Evolutionary conservation across 2,888 invertebrate genomes (phyloP).

Genomic region (Nasonia oneida): DNA sequence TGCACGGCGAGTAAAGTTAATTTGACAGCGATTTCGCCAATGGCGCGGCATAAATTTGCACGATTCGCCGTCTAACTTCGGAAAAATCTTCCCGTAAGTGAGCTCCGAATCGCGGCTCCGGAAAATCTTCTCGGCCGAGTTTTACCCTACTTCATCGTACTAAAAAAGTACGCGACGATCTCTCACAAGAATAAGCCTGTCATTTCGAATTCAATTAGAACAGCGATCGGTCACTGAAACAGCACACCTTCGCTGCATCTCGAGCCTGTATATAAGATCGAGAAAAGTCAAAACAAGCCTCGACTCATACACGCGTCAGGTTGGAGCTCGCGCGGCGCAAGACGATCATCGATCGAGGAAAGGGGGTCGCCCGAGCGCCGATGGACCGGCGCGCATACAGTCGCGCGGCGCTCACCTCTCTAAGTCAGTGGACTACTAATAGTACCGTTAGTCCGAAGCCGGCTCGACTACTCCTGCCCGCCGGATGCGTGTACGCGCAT

Average conservation of each 20-base stretch:
- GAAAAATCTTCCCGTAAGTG: background rate
- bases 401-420: slow-evolving; percentile 47
- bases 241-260: too few species aligned
- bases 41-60: background rate
- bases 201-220: too few species aligned
- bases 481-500: slow-evolving; percentile 40
- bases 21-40: background rate
- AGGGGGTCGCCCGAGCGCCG: slow-evolving; percentile 48
- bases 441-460: slow-evolving; percentile 70
- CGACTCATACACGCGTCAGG: too few species aligned
- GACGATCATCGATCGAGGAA: slow-evolving; percentile 55
- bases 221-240: too few species aligned
- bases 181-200: too few species aligned
- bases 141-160: too few species aligned
- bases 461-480: slow-evolving; percentile 48
- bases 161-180: too few species aligned
- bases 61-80: too few species aligned
- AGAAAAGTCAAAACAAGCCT: too few species aligned
- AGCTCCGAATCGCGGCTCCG: background rate
- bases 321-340: background rate
- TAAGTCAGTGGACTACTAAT: slow-evolving; percentile 74
- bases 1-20: background rate
- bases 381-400: slow-evolving; percentile 13
- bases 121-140: background rate
- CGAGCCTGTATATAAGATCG: too few species aligned